A percentile compares a stretch with the other conserved stretches of the same genome.
These are phyloP conservation scores for Chelidonichthys spinosus DNA, from an alignment of 2,797 vertebrate species.

Conservation along the genomic window DNA sequence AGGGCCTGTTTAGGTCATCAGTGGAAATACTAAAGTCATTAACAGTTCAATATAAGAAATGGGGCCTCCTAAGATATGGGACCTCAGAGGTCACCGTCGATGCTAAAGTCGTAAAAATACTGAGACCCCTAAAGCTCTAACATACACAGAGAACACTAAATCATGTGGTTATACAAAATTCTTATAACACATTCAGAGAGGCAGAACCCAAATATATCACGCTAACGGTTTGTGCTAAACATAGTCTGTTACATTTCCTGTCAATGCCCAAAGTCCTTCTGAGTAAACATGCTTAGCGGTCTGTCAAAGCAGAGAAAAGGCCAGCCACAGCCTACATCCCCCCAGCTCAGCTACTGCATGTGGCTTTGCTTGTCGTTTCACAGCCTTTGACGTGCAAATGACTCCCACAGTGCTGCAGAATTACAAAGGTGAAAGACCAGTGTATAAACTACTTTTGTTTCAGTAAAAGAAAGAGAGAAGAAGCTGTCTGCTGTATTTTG, in stretches of 20 bases:
- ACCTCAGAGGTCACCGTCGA: too few species aligned
- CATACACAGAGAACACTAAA: too few species aligned
- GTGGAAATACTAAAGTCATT: too few species aligned
- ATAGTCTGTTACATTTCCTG: constrained; percentile 56
- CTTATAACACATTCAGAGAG: constrained; percentile 27
- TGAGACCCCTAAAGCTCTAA: too few species aligned
- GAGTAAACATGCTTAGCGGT: constrained; percentile 45
- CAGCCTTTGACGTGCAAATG: not conserved
- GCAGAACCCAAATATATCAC: not conserved
- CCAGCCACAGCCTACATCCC: constrained; percentile 40
- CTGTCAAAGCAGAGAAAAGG: constrained; percentile 42
- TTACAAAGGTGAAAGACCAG: not conserved
- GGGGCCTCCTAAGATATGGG: too few species aligned
- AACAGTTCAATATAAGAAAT: too few species aligned
- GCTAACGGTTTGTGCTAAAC: constrained; percentile 25
- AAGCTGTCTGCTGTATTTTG: not conserved
- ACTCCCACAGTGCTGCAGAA: not conserved
- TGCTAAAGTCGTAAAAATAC: too few species aligned
- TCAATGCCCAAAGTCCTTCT: constrained; percentile 41
- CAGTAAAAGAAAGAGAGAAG: too few species aligned
- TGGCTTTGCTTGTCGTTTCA: constrained; percentile 36
- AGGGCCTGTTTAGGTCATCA: too few species aligned
- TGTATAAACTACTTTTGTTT: not conserved
- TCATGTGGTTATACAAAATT: too few species aligned
- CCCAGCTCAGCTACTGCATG: constrained; percentile 11